Evolutionary conservation across 2,888 invertebrate genomes (phyloP).

Genomic region (Diarsia dahlii): DNA sequence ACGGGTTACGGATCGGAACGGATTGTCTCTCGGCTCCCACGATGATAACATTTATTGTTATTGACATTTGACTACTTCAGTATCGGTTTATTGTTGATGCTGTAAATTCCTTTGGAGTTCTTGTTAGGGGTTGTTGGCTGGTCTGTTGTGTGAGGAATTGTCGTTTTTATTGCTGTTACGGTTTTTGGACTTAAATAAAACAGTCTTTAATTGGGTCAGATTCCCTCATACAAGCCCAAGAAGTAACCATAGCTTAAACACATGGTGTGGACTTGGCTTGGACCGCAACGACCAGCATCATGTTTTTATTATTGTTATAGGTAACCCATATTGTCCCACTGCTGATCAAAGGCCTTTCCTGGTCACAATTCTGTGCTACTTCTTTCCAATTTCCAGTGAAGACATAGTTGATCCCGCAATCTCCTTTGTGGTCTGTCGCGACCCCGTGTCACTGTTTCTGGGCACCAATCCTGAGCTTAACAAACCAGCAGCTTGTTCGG

Average conservation of each 20-base stretch:
- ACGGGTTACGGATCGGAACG: conserved; percentile 66
- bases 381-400: no score
- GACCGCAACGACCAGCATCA: not conserved
- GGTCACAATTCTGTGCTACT: no score
- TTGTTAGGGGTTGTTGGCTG: conserved; percentile 4
- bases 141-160: not conserved
- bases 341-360: no score
- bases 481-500: no score
- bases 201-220: not conserved
- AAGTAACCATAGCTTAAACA: not conserved
- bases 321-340: no score
- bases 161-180: not conserved
- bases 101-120: conserved; percentile 60
- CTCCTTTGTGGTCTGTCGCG: no score
- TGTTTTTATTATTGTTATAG: no score
- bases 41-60: conserved; percentile 72
- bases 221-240: not conserved
- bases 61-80: conserved; percentile 66
- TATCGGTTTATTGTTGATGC: conserved; percentile 55
- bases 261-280: not conserved
- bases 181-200: not conserved
- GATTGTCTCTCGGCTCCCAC: conserved; percentile 76
- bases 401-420: no score
- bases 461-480: no score
- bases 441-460: no score